These are phyloP conservation scores for Caenorhabditis sinica DNA, from an alignment of 2,888 invertebrate species.

Conservation along the genomic window DNA sequence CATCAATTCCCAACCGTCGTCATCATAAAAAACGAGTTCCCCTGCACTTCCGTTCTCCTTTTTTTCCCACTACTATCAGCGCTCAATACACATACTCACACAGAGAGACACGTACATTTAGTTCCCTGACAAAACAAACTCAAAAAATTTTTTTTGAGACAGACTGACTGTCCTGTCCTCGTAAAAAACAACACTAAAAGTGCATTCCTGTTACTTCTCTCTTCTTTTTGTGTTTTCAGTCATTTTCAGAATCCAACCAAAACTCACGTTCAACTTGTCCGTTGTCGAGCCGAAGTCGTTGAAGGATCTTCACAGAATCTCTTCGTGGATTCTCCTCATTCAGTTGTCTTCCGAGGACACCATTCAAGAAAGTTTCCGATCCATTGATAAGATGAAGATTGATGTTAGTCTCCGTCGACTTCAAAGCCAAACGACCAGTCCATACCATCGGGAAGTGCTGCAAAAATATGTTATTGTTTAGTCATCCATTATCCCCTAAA, in stretches of 20 bases:
- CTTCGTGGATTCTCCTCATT: constrained; percentile 36
- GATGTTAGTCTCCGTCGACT: constrained; percentile 40
- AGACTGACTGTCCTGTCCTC: constrained; percentile 14
- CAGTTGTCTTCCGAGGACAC: constrained; percentile 30
- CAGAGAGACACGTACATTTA: background rate
- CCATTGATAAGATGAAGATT: constrained; percentile 57
- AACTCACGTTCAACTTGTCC: constrained; percentile 62
- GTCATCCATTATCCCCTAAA: background rate
- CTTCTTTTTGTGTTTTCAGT: constrained; percentile 4
- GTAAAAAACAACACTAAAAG: constrained; percentile 47
- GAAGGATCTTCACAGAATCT: constrained; percentile 47
- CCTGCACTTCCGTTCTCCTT: constrained; percentile 31
- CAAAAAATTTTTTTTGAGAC: constrained; percentile 30
- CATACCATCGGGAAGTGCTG: constrained; percentile 58
- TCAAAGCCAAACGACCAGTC: constrained; percentile 46
- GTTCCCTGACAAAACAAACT: constrained; percentile 52
- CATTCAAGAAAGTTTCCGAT: constrained; percentile 19
- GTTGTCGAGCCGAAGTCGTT: constrained; percentile 59
- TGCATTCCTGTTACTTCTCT: constrained; percentile 38
- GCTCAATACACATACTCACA: constrained; percentile 7
- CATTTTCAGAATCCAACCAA: background rate
- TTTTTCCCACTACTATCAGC: constrained; percentile 30
- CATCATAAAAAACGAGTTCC: constrained; percentile 40
- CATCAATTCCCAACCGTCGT: too few relatives aligned
- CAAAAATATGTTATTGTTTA: background rate